Evolutionary conservation across 2,113 vertebrate species (phyloP).

Genomic region (Parus major): DNA sequence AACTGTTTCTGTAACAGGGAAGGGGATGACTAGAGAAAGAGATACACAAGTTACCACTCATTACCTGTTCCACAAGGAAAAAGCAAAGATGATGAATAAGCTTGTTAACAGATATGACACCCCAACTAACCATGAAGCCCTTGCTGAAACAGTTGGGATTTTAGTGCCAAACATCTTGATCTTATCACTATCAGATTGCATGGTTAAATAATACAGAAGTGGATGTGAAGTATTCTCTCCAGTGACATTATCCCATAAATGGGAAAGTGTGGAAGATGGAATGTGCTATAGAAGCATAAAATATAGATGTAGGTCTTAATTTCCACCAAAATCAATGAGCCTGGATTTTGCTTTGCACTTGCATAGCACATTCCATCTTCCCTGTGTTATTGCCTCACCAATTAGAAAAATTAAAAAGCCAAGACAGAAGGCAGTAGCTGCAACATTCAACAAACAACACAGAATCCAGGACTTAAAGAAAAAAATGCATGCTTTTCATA

Average conservation of each 20-base stretch:
- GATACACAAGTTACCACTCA: not conserved
- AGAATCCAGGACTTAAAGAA: not conserved
- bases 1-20: not conserved
- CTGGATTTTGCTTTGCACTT: slow-evolving; percentile 23
- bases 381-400: slow-evolving; percentile 8
- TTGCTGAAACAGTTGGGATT: slow-evolving; percentile 42
- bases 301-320: slow-evolving; percentile 20
- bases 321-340: slow-evolving; percentile 40
- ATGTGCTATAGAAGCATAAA: slow-evolving; percentile 44
- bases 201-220: slow-evolving; percentile 49
- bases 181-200: slow-evolving; percentile 43
- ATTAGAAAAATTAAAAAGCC: slow-evolving; percentile 55
- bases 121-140: slow-evolving; percentile 41
- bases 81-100: slow-evolving; percentile 36
- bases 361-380: not conserved
- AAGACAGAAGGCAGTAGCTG: not conserved
- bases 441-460: not conserved
- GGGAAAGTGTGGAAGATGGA: slow-evolving; percentile 39
- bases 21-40: not conserved
- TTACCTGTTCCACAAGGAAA: slow-evolving; percentile 16
- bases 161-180: slow-evolving; percentile 66
- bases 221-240: slow-evolving; percentile 25
- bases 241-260: slow-evolving; percentile 54
- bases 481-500: not conserved
- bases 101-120: slow-evolving; percentile 44